phyloP scores from a whole-genome alignment of 2,113 vertebrate genomes.

The Henicopernis longicauda region DNA sequence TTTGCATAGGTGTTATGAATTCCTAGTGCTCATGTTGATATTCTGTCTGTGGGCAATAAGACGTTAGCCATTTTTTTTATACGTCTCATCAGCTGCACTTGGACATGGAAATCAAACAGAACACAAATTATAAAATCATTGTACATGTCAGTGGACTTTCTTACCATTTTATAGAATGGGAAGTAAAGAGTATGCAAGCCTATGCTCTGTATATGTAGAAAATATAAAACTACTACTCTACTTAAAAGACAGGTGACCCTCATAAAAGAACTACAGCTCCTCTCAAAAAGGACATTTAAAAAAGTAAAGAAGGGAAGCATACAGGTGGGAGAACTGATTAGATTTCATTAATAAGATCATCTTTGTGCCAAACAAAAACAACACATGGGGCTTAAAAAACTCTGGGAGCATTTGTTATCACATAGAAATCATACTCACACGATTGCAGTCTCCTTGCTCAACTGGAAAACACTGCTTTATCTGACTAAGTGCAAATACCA shows the following conservation, averaged over 20 bases:
- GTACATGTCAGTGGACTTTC: background rate
- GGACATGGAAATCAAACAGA: slow-evolving; percentile 3
- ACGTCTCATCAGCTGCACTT: background rate
- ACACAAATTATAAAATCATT: background rate
- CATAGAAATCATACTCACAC: background rate
- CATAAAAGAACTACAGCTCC: background rate
- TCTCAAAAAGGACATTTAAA: background rate
- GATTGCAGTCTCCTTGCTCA: slow-evolving; percentile 12
- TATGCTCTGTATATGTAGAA: background rate
- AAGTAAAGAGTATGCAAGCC: background rate
- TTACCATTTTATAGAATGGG: background rate
- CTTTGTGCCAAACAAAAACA: background rate
- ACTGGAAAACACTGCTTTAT: background rate
- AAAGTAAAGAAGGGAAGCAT: background rate
- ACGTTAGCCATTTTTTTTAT: background rate
- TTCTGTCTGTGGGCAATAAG: background rate
- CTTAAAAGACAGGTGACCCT: background rate
- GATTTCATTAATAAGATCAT: background rate
- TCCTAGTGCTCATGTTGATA: background rate
- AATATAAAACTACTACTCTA: background rate
- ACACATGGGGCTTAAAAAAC: background rate
- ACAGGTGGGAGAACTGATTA: background rate
- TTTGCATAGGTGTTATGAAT: background rate
- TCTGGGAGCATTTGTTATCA: background rate
- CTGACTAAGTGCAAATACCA: slow-evolving; percentile 39